These are phyloP conservation scores for Tetramorium alpestre DNA, from an alignment of 1,140 invertebrate species.

Conservation along the genomic window DNA sequence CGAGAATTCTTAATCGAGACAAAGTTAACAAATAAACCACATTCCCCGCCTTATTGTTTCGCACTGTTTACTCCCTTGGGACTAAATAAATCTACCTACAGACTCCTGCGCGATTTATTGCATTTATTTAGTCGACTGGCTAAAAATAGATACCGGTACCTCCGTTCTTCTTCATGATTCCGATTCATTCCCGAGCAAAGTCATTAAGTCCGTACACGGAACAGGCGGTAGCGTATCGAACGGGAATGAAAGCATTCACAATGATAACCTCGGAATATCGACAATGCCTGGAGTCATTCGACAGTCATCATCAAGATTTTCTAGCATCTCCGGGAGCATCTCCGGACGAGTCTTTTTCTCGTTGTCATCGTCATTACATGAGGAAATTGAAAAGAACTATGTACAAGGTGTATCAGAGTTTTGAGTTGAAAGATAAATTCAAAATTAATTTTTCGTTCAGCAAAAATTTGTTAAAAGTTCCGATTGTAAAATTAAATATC, in stretches of 20 bases:
- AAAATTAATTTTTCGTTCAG: background rate
- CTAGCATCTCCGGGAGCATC: conserved; percentile 17
- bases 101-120: conserved; percentile 34
- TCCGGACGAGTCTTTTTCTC: conserved; percentile 46
- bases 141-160: background rate
- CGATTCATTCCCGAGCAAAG: conserved; percentile 10
- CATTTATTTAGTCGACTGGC: conserved; percentile 39
- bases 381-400: background rate
- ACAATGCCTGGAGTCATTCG: conserved; percentile 84
- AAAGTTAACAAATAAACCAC: conserved; percentile 28
- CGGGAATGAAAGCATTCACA: conserved; percentile 48
- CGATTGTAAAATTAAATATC: background rate
- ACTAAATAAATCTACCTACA: conserved; percentile 38
- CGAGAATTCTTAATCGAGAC: conserved; percentile 33
- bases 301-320: conserved; percentile 79
- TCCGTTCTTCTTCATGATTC: conserved; percentile 23
- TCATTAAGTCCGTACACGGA: conserved; percentile 34
- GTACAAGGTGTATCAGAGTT: background rate
- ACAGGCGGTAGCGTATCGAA: conserved; percentile 7
- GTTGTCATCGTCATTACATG: conserved; percentile 37
- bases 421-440: background rate
- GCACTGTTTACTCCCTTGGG: background rate
- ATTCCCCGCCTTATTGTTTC: conserved; percentile 36
- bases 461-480: background rate
- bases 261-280: conserved; percentile 77